Percentiles rank a stretch among this genome's conserved stretches.
Evolutionary conservation across 92 coral and sea anemone species (phyloP).

Genomic region (Muricea muricata): DNA sequence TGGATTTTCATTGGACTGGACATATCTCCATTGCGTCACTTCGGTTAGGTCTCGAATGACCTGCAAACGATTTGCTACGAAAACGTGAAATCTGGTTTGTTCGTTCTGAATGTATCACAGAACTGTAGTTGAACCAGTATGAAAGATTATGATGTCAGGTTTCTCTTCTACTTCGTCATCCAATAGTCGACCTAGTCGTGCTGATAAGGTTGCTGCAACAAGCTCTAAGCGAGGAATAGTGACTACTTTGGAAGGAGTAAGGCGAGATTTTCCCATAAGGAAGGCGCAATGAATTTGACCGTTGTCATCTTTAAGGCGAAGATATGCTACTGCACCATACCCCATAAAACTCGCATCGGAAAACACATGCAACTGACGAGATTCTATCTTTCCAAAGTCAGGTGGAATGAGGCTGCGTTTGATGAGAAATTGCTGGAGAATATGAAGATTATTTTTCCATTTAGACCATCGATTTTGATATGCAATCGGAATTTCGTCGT

Average conservation of each 20-base stretch:
- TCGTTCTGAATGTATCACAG: too few relatives aligned
- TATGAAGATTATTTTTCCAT: conserved; percentile 66
- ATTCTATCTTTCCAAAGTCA: conserved; percentile 63
- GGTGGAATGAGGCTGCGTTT: conserved; percentile 64
- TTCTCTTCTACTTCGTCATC: background rate
- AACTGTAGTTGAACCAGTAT: too few relatives aligned
- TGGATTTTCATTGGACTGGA: too few relatives aligned
- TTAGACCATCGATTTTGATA: conserved; percentile 61
- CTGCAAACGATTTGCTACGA: conserved; percentile 37
- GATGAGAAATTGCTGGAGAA: conserved; percentile 55
- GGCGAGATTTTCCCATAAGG: conserved; percentile 70
- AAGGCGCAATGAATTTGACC: conserved; percentile 67
- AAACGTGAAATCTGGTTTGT: too few relatives aligned
- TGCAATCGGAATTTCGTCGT: conserved; percentile 68
- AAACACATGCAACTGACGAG: conserved; percentile 68
- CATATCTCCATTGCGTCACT: too few relatives aligned
- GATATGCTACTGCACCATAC: conserved; percentile 67
- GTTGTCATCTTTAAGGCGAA: conserved; percentile 54
- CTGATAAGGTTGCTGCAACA: conserved; percentile 69
- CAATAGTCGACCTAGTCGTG: conserved; percentile 58
- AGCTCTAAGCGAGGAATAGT: conserved; percentile 71
- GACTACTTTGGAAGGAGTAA: conserved; percentile 64
- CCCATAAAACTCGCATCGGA: too few relatives aligned
- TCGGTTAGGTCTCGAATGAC: conserved; percentile 34
- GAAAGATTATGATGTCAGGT: too few relatives aligned